Conservation (phyloP, 1,140 invertebrate genomes). For the Psilanteris sp. region DNA sequence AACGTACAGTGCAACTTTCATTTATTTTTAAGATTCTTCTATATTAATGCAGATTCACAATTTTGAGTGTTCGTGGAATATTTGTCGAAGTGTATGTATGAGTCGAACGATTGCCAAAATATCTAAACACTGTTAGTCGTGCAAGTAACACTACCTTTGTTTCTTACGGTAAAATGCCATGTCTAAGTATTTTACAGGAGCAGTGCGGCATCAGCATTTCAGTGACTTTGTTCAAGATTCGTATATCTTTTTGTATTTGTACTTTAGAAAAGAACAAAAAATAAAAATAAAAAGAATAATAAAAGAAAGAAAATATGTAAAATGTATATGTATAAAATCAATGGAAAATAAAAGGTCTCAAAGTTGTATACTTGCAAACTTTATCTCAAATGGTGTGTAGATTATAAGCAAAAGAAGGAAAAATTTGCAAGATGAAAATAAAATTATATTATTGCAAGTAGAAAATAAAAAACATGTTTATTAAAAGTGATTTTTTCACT, state of each 20-base stretch:
- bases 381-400: conserved; percentile 34
- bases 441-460: no score
- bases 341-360: conserved; percentile 73
- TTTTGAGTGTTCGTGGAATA: conserved; percentile 69
- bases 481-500: no score
- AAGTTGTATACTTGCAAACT: conserved; percentile 44
- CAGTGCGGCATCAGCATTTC: conserved; percentile 76
- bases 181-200: conserved; percentile 79
- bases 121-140: conserved; percentile 61
- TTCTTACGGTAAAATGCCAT: conserved; percentile 69
- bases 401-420: conserved; percentile 11
- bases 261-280: conserved; percentile 32
- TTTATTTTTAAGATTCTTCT: conserved; percentile 65
- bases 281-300: conserved; percentile 53
- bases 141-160: conserved; percentile 61
- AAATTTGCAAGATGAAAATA: conserved; percentile 7
- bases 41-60: conserved; percentile 61
- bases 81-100: conserved; percentile 71
- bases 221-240: conserved; percentile 68
- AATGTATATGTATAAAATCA: conserved; percentile 70
- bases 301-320: conserved; percentile 67
- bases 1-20: conserved; percentile 68
- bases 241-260: conserved; percentile 68
- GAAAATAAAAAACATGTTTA: no score
- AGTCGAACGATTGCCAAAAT: conserved; percentile 65